phyloP scores from a whole-genome alignment of 2,113 vertebrate genomes.

The Dasyurus viverrinus region DNA sequence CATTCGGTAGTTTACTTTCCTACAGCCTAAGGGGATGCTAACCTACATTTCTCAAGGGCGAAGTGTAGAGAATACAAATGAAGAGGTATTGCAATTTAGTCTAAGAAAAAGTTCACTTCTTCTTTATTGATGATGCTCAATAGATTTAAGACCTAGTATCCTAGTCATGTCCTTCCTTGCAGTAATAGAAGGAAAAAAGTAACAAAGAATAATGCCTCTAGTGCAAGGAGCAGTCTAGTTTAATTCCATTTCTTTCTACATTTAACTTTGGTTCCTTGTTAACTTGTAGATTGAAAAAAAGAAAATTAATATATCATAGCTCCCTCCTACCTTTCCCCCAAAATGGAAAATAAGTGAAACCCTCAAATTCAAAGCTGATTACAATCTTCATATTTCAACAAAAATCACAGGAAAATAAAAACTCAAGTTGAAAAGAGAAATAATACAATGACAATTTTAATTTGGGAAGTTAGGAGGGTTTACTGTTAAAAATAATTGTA shows the following conservation, averaged over 20 bases:
- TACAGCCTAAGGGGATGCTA: background rate
- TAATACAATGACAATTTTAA: background rate
- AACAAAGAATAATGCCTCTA: background rate
- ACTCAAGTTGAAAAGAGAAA: background rate
- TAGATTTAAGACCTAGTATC: background rate
- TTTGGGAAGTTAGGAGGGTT: background rate
- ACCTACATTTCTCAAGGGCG: background rate
- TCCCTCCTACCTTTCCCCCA: background rate
- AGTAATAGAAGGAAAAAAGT: background rate
- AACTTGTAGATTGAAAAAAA: background rate
- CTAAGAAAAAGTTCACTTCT: background rate
- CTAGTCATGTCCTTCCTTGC: background rate
- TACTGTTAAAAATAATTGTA: background rate
- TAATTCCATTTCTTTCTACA: background rate
- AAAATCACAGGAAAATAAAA: background rate
- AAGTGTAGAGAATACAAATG: background rate
- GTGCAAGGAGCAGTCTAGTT: background rate
- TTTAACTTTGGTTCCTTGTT: background rate
- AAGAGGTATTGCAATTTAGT: background rate
- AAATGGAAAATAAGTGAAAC: background rate
- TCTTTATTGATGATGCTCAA: background rate
- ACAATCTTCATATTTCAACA: background rate
- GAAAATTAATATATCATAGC: background rate
- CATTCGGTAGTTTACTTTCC: background rate
- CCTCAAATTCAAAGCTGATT: background rate